A percentile compares a stretch with the other conserved stretches of the same genome.
phyloP scores from a whole-genome alignment of 37 sponge, comb jelly and placozoan genomes.

The Spongilla lacustris region DNA sequence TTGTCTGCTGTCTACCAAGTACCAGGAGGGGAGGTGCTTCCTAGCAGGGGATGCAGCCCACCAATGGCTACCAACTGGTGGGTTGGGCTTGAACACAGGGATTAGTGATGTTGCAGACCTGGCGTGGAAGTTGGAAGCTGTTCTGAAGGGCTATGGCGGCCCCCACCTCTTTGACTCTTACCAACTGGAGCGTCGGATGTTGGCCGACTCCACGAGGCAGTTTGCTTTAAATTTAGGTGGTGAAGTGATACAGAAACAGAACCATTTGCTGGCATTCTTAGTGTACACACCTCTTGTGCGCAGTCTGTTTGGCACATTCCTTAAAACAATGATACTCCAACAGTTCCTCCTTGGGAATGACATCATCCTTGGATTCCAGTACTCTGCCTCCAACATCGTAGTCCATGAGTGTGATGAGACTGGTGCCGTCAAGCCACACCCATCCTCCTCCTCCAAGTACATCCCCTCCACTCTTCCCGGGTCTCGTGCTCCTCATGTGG shows the following conservation, averaged over 20 bases:
- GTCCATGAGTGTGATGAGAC: slow-evolving; percentile 39
- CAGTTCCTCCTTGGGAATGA: slow-evolving; percentile 3
- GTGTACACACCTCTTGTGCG: too few species aligned
- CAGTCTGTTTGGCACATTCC: neutral
- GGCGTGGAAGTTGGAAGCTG: slow-evolving; percentile 80
- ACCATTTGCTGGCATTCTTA: too few species aligned
- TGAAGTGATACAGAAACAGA: too few species aligned
- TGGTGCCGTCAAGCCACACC: neutral
- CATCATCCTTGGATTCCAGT: slow-evolving; percentile 70
- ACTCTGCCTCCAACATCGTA: slow-evolving; percentile 63
- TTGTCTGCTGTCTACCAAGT: slow-evolving; percentile 60
- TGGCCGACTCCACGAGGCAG: slow-evolving; percentile 47
- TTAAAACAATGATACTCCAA: neutral
- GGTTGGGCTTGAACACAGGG: slow-evolving; percentile 84
- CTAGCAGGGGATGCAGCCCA: slow-evolving; percentile 84
- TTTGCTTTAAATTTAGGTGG: slow-evolving; percentile 20
- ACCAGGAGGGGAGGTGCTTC: slow-evolving; percentile 63
- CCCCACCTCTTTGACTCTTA: slow-evolving; percentile 64
- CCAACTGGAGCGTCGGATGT: slow-evolving; percentile 49
- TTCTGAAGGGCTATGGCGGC: slow-evolving; percentile 75
- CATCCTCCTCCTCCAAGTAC: slow-evolving; percentile 5
- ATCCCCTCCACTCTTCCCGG: slow-evolving; percentile 67
- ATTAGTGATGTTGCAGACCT: slow-evolving; percentile 68
- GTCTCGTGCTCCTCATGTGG: slow-evolving; percentile 74
- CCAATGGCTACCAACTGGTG: slow-evolving; percentile 84